These are phyloP conservation scores for Augochlorella aurata DNA, from an alignment of 2,888 invertebrate genomes.

Conservation along the genomic window DNA sequence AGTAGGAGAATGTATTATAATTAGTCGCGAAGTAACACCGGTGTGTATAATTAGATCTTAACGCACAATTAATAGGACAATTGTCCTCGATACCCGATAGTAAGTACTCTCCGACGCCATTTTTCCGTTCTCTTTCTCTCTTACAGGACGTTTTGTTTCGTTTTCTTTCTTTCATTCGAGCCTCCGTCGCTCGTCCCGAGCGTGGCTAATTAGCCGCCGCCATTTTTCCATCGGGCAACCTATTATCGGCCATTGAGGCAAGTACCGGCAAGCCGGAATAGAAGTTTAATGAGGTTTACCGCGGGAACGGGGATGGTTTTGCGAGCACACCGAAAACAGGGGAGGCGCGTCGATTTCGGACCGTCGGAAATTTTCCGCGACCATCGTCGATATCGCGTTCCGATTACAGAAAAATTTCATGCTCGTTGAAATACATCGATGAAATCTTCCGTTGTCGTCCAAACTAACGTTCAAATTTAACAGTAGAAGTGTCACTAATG, in stretches of 20 bases:
- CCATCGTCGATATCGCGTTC: conserved; percentile 1
- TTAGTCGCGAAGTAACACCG: conserved; percentile 50
- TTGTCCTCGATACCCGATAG: conserved; percentile 54
- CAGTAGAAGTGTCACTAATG: no score
- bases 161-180: conserved; percentile 14
- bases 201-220: conserved; percentile 71
- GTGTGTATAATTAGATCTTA: conserved; percentile 60
- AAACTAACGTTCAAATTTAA: not conserved
- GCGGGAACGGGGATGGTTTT: conserved; percentile 68
- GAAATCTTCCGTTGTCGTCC: not conserved
- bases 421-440: not conserved
- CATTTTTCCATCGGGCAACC: conserved; percentile 76
- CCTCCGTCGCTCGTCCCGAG: conserved; percentile 41
- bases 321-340: conserved; percentile 56
- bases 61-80: conserved; percentile 57
- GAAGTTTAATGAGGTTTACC: conserved; percentile 79
- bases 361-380: conserved; percentile 14
- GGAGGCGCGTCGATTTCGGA: conserved; percentile 43
- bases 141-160: not conserved
- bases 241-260: conserved; percentile 75
- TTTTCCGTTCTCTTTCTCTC: conserved; percentile 12
- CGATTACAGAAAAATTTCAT: conserved; percentile 3
- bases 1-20: conserved; percentile 44
- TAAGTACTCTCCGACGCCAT: conserved; percentile 40
- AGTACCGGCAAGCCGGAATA: conserved; percentile 74